These are phyloP conservation scores for Trichogramma evanescens DNA, from an alignment of 2,888 invertebrate species.

Conservation along the genomic window DNA sequence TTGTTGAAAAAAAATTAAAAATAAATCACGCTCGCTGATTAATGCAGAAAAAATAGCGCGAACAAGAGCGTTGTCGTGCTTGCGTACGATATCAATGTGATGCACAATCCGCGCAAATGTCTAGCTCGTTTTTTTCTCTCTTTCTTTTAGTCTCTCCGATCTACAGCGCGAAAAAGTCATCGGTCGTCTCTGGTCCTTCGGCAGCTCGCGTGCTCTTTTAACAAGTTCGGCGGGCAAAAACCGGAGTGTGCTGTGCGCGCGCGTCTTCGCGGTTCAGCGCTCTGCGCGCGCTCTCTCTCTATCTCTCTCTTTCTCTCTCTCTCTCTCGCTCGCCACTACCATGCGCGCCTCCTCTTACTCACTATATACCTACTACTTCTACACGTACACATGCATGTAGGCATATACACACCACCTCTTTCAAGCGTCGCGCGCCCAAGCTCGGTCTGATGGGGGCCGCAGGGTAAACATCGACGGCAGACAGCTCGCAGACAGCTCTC, in stretches of 20 bases:
- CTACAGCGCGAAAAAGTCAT: conserved; percentile 23
- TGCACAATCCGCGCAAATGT: no score
- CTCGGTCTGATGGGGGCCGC: not conserved
- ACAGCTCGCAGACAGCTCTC: conserved; percentile 23
- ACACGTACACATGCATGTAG: no score
- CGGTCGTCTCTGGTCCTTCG: conserved; percentile 23
- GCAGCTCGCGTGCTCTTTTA: conserved; percentile 23
- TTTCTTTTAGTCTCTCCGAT: conserved; percentile 2
- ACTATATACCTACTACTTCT: not conserved
- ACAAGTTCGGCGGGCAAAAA: conserved; percentile 24
- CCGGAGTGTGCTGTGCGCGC: conserved; percentile 22
- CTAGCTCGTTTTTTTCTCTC: no score
- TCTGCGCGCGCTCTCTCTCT: conserved; percentile 6
- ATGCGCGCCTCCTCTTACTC: not conserved
- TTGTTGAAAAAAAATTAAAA: no score
- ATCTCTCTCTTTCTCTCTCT: not conserved
- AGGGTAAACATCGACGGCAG: conserved; percentile 24
- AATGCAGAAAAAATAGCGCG: no score
- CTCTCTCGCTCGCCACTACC: conserved; percentile 4
- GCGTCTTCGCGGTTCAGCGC: not conserved
- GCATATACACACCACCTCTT: no score
- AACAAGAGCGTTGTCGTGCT: no score
- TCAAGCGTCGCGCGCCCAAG: no score
- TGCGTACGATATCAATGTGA: no score
- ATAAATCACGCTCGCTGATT: no score